These are phyloP conservation scores for Aurelia sp. DNA, from an alignment of 30 jellyfish, hydroid and myxozoan genomes.

Conservation along the genomic window DNA sequence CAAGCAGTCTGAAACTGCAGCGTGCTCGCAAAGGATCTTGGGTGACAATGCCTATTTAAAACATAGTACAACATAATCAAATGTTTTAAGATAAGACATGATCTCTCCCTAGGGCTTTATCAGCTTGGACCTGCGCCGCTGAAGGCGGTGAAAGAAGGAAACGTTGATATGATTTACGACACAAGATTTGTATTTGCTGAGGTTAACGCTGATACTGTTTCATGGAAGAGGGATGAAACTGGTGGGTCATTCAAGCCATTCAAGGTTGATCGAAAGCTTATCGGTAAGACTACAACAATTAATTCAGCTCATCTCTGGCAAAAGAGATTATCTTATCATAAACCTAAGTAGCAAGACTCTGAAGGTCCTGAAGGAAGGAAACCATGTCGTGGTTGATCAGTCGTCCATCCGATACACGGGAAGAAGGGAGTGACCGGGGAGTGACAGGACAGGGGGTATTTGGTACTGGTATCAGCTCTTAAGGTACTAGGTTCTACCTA, in stretches of 20 bases:
- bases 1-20: no score
- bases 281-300: conserved; percentile 30
- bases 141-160: conserved; percentile 96
- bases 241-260: conserved; percentile 73
- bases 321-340: not conserved
- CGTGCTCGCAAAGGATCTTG: no score
- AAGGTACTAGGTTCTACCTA: no score
- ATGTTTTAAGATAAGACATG: no score
- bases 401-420: no score
- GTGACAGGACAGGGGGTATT: no score
- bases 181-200: conserved; percentile 91
- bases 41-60: no score
- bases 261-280: conserved; percentile 48
- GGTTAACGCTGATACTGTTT: conserved; percentile 92
- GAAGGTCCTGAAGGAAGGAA: no score
- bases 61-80: no score
- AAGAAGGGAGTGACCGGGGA: no score
- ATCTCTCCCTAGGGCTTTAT: conserved; percentile 55
- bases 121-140: conserved; percentile 94
- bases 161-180: conserved; percentile 80
- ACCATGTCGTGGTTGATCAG: no score
- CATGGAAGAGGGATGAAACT: conserved; percentile 69
- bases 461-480: no score
- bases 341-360: not conserved
- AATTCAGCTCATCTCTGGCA: not conserved